Percentiles rank a stretch among this genome's conserved stretches.
Evolutionary conservation across 2,797 vertebrate genomes (phyloP).

Genomic region (Atherinosoma microstoma): DNA sequence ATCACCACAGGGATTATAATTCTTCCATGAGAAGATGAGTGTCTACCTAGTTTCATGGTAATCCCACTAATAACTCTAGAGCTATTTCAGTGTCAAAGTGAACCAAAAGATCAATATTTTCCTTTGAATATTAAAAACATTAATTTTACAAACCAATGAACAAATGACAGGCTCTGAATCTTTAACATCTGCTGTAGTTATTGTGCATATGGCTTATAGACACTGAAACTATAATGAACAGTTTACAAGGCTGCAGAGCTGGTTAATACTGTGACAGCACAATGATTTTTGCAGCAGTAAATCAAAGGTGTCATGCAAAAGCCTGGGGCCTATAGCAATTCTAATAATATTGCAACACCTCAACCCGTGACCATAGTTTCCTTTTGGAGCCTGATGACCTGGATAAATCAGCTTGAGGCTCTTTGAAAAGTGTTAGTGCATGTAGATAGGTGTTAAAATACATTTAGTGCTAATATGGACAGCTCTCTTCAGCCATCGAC

Average conservation of each 20-base stretch:
- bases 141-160: not conserved
- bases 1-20: not conserved
- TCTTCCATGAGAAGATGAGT: not conserved
- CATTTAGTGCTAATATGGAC: constrained; percentile 34
- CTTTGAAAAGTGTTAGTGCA: constrained; percentile 46
- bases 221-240: constrained; percentile 44
- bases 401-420: constrained; percentile 51
- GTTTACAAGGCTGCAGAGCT: constrained; percentile 33
- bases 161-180: not conserved
- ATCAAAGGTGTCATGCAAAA: constrained; percentile 48
- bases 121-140: not conserved
- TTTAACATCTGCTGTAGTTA: not conserved
- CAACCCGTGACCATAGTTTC: constrained; percentile 30
- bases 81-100: not conserved
- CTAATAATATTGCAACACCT: constrained; percentile 40
- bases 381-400: constrained; percentile 50
- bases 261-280: constrained; percentile 30
- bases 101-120: not conserved
- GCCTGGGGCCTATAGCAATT: constrained; percentile 9
- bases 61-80: not conserved
- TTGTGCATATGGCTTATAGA: not conserved
- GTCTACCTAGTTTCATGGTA: not conserved
- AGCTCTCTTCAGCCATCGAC: constrained; percentile 24
- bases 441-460: constrained; percentile 51
- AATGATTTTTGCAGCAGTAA: constrained; percentile 42